Conservation (phyloP, 2,888 invertebrate species). For the Aphidoletes aphidimyza region DNA sequence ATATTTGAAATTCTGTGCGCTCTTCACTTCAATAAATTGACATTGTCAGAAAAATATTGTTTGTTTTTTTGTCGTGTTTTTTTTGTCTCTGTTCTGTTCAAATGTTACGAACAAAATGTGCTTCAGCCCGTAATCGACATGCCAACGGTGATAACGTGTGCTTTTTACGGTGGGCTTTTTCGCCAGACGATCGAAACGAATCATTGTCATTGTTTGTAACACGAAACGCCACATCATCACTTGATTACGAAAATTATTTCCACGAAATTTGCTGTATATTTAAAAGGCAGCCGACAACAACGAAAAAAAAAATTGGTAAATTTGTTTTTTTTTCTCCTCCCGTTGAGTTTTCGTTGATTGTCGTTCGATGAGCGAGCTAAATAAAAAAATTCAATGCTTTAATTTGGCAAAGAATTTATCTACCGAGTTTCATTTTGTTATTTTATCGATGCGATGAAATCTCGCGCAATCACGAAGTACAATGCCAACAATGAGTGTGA, state of each 20-base stretch:
- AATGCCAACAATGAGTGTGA: too few relatives aligned
- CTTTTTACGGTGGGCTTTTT: background rate
- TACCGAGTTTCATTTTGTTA: too few relatives aligned
- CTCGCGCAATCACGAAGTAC: too few relatives aligned
- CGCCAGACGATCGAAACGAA: background rate
- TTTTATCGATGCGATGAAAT: too few relatives aligned
- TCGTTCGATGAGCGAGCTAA: too few relatives aligned
- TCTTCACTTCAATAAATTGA: conserved; percentile 21
- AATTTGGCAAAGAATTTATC: too few relatives aligned
- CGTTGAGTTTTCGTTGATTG: too few relatives aligned
- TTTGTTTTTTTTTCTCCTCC: background rate
- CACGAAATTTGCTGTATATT: background rate
- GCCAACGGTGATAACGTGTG: background rate
- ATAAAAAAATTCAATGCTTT: too few relatives aligned
- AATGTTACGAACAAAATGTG: too few relatives aligned
- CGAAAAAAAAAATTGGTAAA: too few relatives aligned
- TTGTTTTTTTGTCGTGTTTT: background rate
- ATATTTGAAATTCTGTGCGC: conserved; percentile 41
- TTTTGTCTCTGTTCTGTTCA: too few relatives aligned
- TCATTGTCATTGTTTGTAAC: conserved; percentile 3
- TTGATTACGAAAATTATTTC: conserved; percentile 27
- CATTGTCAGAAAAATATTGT: conserved; percentile 49
- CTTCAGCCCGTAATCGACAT: background rate
- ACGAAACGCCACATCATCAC: background rate
- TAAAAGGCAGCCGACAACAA: too few relatives aligned